A percentile compares a stretch with the other conserved stretches of the same genome.
phyloP scores from a whole-genome alignment of 2,113 vertebrate species.

The human (Homo sapiens) region GRCh38 chrX:104989001-104989500 shows the following conservation, averaged over 20 bases:
- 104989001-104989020: background rate
- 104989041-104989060: background rate
- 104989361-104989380: background rate
- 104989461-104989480: background rate
- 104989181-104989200: background rate
- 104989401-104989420: background rate
- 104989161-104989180: background rate
- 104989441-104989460: background rate
- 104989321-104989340: background rate
- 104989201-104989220: background rate
- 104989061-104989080: background rate
- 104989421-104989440: background rate
- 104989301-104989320: background rate
- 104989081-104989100: background rate
- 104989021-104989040: background rate
- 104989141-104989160: background rate
- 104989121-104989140: background rate
- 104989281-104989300: background rate
- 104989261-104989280: background rate
- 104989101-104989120: background rate
- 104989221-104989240: background rate
- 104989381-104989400: background rate
- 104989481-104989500: background rate
- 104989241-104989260: background rate
- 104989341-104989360: background rate